Evolutionary conservation across 2,113 vertebrate genomes (phyloP).

Genomic region (Gracilinanus agilis): DNA sequence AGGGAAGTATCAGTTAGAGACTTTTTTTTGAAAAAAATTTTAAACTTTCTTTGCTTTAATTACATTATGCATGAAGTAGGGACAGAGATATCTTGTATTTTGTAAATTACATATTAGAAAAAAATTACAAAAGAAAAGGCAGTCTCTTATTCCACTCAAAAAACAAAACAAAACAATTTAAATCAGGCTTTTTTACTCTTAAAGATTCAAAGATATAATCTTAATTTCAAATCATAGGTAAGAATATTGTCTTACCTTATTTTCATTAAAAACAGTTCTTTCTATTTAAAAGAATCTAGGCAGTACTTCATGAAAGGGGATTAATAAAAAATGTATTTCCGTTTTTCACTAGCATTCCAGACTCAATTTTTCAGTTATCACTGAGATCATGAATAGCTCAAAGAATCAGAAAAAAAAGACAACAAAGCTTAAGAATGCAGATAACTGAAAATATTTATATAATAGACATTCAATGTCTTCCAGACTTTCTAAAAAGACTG

Average conservation of each 20-base stretch:
- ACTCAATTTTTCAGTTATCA: slow-evolving; percentile 24
- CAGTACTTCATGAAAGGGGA: not conserved
- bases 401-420: slow-evolving; percentile 14
- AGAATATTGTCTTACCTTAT: not conserved
- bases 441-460: slow-evolving; percentile 21
- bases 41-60: not conserved
- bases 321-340: not conserved
- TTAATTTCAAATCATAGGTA: not conserved
- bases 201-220: not conserved
- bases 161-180: not conserved
- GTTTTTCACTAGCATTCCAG: not conserved
- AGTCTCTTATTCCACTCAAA: not conserved
- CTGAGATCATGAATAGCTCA: slow-evolving; percentile 8
- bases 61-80: not conserved
- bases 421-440: not conserved
- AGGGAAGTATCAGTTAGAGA: not conserved
- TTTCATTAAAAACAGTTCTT: not conserved
- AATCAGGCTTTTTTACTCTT: not conserved
- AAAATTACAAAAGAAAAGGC: not conserved
- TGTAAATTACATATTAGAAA: not conserved
- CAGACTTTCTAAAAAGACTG: slow-evolving; percentile 17
- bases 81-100: not conserved
- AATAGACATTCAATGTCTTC: slow-evolving; percentile 24
- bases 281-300: not conserved
- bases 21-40: no score